phyloP scores from a whole-genome alignment of 1,140 invertebrate species.

The Argopecten irradians region DNA sequence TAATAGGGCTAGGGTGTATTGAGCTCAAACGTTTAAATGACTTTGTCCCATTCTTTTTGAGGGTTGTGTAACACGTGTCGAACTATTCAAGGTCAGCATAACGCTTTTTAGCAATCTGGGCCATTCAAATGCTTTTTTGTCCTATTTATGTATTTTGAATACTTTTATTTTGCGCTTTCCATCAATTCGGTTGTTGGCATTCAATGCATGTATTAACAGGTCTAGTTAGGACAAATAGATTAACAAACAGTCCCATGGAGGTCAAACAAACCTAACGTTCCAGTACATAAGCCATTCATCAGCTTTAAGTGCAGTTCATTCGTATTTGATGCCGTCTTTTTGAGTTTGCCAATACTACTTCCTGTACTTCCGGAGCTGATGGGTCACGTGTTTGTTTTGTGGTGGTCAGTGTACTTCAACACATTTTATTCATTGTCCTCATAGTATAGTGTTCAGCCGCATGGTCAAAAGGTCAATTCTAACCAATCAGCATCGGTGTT shows the following conservation, averaged over 20 bases:
- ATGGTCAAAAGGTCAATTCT: not conserved
- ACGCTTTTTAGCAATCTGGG: not conserved
- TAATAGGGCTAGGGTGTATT: not conserved
- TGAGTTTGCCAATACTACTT: not conserved
- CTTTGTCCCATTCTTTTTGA: not conserved
- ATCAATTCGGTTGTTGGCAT: not conserved
- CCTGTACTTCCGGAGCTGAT: not conserved
- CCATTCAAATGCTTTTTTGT: not conserved
- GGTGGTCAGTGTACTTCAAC: not conserved
- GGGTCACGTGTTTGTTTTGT: not conserved
- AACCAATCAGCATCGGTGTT: not conserved
- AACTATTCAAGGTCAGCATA: conserved; percentile 10
- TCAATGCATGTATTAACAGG: not conserved
- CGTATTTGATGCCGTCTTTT: not conserved
- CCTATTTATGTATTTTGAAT: not conserved
- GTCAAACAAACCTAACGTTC: not conserved
- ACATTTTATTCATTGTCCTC: not conserved
- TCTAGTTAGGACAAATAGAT: not conserved
- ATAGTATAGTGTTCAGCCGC: not conserved
- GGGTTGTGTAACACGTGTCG: not conserved
- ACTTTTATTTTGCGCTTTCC: conserved; percentile 12
- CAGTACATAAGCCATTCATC: not conserved
- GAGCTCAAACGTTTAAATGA: not conserved
- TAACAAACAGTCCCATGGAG: not conserved
- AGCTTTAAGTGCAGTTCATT: not conserved